Base-by-base conservation (phyloP, 1,140 invertebrate species). In the Triops cancriformis region DNA sequence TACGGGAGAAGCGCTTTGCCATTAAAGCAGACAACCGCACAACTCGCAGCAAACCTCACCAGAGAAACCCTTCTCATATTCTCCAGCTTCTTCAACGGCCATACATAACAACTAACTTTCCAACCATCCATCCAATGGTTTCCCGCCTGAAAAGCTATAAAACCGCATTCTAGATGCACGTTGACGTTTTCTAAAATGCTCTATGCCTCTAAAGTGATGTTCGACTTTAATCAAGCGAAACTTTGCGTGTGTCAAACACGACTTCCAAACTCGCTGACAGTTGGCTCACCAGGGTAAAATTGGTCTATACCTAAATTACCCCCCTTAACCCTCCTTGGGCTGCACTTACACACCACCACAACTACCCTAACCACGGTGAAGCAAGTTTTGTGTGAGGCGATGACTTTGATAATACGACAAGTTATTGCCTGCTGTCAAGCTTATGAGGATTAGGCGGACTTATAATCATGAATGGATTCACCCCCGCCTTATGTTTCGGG, bases 381-480 rank as follows among this genome's bases (percentile, higher is more conserved):
- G 10, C 6, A 64, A n/a, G 14, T 64, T 23, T 64, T 18, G 5
- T 23, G 0, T n/a, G 10, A 1, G 51, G 23, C 14, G 51, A 64
- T 64, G 51, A 64, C 51, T 64, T 64, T 64, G 51, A 64, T 64
- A 64, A 64, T 18, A 14, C 51, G 51, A 64, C 51, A 64, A 64
- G 51, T n/a, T 64, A 23, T 14, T n/a, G 45, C 45, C 45, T 10
- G 51, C 18, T n/a, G 14, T 23, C 23, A 3, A 4, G 51, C 4
- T 5, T 18, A n/a, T 64, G 6, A 64, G 51, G 11, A 23, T n/a
- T 64, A 0, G 51, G 51, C 51, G 31, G 31, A 37, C 51, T n/a
- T 23, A 7, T 64, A 64, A 64, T 64, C 43, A 64, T 0, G 51
- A 64, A 64, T 64, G 23, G n/a, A 64, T 64, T 64, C 51, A 64